These are phyloP conservation scores for Lingula anatina DNA, from an alignment of 2,888 invertebrate species.

Conservation along the genomic window DNA sequence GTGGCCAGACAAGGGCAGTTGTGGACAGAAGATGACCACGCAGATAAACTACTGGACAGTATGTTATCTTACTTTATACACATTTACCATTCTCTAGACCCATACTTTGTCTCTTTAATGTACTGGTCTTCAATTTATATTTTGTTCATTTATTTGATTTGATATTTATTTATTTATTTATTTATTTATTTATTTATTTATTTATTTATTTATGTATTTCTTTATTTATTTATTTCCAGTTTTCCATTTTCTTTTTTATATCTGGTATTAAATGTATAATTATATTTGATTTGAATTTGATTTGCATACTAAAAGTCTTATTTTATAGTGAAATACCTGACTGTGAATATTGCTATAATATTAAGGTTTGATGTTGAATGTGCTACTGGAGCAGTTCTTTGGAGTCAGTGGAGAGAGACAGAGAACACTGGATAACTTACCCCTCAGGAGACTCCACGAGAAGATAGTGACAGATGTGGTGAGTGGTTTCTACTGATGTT, in stretches of 20 bases:
- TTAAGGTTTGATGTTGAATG: constrained; percentile 30
- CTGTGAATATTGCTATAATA: too few species aligned
- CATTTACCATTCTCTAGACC: too few species aligned
- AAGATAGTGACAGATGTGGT: constrained; percentile 43
- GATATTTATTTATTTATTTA: too few species aligned
- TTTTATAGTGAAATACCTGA: too few species aligned
- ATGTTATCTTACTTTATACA: constrained; percentile 7
- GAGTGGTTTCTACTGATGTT: too few species aligned
- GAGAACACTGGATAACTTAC: constrained; percentile 28
- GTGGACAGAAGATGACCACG: constrained; percentile 34
- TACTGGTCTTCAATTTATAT: too few species aligned
- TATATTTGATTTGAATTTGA: too few species aligned
- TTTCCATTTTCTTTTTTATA: too few species aligned
- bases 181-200: not conserved
- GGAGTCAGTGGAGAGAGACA: constrained; percentile 17
- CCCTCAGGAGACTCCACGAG: constrained; percentile 35
- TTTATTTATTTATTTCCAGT: constrained; percentile 7
- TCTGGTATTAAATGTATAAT: too few species aligned
- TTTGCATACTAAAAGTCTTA: too few species aligned
- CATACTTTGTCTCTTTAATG: too few species aligned
- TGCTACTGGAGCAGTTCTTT: constrained; percentile 27
- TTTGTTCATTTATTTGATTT: too few species aligned
- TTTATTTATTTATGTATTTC: not conserved
- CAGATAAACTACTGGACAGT: constrained; percentile 35
- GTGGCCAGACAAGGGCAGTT: constrained; percentile 33